Conservation (phyloP, 2,888 invertebrate species). For the Microctonus brassicae region DNA sequence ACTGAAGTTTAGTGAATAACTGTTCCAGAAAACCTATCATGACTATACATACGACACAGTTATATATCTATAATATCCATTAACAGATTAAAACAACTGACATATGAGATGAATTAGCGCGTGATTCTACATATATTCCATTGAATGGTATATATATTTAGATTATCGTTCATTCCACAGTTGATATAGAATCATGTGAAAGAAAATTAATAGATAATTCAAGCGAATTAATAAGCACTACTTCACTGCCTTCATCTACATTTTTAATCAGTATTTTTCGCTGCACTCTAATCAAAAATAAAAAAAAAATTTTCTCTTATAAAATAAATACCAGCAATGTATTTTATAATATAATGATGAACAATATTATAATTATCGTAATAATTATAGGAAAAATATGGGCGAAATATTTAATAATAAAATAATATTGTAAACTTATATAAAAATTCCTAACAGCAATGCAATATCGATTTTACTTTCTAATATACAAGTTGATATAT, state of each 20-base stretch:
- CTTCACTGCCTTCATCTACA: not conserved
- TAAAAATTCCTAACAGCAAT: too few relatives aligned
- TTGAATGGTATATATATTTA: not conserved
- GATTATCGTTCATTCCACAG: not conserved
- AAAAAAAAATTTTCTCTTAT: too few relatives aligned
- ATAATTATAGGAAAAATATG: too few relatives aligned
- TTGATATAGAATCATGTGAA: not conserved
- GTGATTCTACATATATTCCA: not conserved
- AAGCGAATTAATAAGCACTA: not conserved
- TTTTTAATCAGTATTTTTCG: too few relatives aligned
- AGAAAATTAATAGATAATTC: not conserved
- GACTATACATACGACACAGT: not conserved
- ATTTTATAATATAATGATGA: too few relatives aligned
- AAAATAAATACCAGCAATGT: too few relatives aligned
- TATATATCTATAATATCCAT: constrained; percentile 18
- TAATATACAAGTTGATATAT: not conserved
- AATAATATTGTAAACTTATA: too few relatives aligned
- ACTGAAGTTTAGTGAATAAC: not conserved
- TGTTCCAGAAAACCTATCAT: not conserved
- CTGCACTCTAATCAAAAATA: too few relatives aligned
- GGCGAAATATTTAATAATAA: too few relatives aligned
- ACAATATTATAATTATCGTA: too few relatives aligned
- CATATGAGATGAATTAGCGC: not conserved
- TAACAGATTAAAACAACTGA: constrained; percentile 20
- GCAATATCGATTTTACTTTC: not conserved